Evolutionary conservation across 2,888 invertebrate genomes (phyloP).

Genomic region (Drosophila antonietae): DNA sequence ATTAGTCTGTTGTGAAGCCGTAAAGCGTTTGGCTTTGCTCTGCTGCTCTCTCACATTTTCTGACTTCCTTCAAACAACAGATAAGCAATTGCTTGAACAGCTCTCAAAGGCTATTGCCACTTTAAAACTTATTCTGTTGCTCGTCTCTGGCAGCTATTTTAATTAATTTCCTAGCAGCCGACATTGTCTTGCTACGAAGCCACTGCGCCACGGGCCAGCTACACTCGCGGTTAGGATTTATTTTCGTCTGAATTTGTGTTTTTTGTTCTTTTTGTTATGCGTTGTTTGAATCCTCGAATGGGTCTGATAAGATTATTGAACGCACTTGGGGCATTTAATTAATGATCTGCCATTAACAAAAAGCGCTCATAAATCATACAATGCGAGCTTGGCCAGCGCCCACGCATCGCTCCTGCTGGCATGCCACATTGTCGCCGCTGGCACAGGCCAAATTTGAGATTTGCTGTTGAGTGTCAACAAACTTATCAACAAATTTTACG

Average conservation of each 20-base stretch:
- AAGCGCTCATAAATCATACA: conserved; percentile 65
- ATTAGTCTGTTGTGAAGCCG: neutral
- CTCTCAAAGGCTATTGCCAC: conserved; percentile 14
- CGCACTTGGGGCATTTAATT: conserved; percentile 63
- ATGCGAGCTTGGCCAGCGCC: conserved; percentile 8
- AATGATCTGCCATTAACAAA: conserved; percentile 68
- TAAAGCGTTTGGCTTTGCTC: neutral
- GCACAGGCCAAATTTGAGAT: conserved; percentile 31
- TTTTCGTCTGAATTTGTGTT: conserved; percentile 1
- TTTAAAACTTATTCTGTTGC: conserved; percentile 26
- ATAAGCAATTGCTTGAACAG: conserved; percentile 7
- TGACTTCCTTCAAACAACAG: neutral
- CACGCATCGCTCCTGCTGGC: conserved; percentile 8
- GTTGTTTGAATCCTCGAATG: conserved; percentile 2
- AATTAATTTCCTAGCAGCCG: conserved; percentile 60
- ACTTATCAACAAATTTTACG: conserved; percentile 47
- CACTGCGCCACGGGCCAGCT: neutral
- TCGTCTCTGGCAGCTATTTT: conserved; percentile 41
- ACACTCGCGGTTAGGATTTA: neutral
- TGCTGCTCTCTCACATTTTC: neutral
- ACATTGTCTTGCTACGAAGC: conserved; percentile 3
- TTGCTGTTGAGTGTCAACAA: conserved; percentile 48
- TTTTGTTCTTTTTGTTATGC: neutral
- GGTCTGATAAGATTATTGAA: conserved; percentile 32
- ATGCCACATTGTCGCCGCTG: conserved; percentile 37